A percentile compares a stretch with the other conserved stretches of the same genome.
Conservation (phyloP, 2,797 vertebrate species). For the Phyllotis vaccarum region DNA sequence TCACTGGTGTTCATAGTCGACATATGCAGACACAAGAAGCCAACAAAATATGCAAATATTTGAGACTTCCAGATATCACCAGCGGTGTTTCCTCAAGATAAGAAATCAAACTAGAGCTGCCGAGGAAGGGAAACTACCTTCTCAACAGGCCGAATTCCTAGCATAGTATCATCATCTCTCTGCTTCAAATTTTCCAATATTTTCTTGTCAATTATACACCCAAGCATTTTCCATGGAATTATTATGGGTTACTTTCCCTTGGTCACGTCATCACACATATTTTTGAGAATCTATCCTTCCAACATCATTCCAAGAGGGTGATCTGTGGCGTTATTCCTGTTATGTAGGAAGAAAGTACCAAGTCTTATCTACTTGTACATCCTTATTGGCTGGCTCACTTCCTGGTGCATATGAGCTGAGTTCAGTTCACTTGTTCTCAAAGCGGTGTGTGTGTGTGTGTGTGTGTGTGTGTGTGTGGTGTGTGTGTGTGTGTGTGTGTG, state of each 20-base stretch:
- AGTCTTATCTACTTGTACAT: background rate
- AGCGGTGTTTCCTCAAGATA: background rate
- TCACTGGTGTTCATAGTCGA: background rate
- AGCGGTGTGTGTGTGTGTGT: too few species aligned
- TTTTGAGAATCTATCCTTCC: background rate
- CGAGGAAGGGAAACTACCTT: conserved; percentile 15
- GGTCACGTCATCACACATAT: background rate
- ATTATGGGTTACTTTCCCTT: conserved; percentile 2
- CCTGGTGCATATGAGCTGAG: background rate
- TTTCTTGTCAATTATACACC: conserved; percentile 12
- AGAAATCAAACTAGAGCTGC: background rate
- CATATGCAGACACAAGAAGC: background rate
- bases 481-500: too few species aligned
- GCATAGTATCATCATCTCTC: background rate
- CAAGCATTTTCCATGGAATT: conserved; percentile 24
- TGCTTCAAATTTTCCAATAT: conserved; percentile 45
- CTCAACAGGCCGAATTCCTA: conserved; percentile 27
- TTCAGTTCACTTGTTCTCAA: background rate
- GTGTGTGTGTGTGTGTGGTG: too few species aligned
- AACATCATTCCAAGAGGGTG: background rate
- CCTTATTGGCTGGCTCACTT: background rate
- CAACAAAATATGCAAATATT: background rate
- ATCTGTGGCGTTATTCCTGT: background rate
- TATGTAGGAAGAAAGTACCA: background rate
- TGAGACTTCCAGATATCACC: background rate